These are phyloP conservation scores for Neomonachus schauinslandi DNA, from an alignment of 2,113 vertebrate species.

Conservation along the genomic window DNA sequence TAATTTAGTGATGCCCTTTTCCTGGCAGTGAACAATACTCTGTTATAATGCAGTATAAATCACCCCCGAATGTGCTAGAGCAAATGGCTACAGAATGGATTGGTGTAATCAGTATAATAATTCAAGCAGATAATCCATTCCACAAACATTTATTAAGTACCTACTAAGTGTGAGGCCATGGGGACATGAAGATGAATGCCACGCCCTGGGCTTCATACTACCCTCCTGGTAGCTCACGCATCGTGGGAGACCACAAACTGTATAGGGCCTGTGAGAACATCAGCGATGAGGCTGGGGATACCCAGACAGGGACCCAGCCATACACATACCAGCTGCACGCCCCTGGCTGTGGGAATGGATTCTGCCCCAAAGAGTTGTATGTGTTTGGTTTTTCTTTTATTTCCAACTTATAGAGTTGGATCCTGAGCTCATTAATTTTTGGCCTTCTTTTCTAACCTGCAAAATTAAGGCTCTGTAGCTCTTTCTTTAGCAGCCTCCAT, in stretches of 20 bases:
- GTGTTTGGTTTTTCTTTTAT: background rate
- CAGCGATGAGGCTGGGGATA: background rate
- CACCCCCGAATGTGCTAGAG: background rate
- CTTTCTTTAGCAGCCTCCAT: background rate
- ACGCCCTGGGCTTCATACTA: no score
- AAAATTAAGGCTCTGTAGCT: background rate
- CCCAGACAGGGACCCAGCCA: background rate
- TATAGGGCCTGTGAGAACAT: background rate
- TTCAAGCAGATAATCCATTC: background rate
- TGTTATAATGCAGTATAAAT: background rate
- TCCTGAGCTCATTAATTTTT: background rate
- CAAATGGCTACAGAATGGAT: background rate
- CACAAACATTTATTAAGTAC: background rate
- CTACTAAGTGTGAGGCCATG: background rate
- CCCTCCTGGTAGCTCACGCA: background rate
- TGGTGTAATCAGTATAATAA: background rate
- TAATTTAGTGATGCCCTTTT: background rate
- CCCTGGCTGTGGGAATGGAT: background rate
- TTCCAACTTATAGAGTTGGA: background rate
- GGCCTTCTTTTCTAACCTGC: background rate
- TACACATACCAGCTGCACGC: rapidly evolving
- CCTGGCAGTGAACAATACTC: background rate
- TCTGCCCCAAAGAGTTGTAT: background rate
- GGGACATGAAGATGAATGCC: background rate
- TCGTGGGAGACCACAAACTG: rapidly evolving